Evolutionary conservation across 1,140 invertebrate species (phyloP).

Genomic region (Drosophila fuyamai): DNA sequence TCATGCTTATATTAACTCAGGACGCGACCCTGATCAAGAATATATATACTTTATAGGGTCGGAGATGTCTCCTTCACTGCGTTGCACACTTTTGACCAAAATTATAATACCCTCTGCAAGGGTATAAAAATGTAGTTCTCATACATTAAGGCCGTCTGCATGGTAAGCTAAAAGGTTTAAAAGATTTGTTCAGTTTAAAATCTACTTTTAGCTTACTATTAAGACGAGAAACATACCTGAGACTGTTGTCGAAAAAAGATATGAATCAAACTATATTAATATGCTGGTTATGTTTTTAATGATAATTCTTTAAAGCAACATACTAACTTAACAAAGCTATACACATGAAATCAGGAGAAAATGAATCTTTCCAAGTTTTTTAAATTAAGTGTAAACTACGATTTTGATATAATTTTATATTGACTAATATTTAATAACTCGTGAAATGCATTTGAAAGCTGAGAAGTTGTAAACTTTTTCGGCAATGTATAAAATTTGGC

Average conservation of each 20-base stretch:
- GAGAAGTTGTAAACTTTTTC: slow-evolving; percentile 18
- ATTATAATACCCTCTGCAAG: too few relatives aligned
- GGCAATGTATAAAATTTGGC: slow-evolving; percentile 51
- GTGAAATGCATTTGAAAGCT: slow-evolving; percentile 43
- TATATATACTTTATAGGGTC: too few relatives aligned
- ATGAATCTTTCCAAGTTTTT: not conserved
- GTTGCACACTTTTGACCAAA: too few relatives aligned
- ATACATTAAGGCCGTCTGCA: too few relatives aligned
- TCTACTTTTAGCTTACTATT: too few relatives aligned
- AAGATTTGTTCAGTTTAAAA: too few relatives aligned
- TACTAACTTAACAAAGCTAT: slow-evolving; percentile 5
- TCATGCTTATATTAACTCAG: too few relatives aligned
- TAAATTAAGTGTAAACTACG: slow-evolving; percentile 2
- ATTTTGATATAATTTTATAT: slow-evolving; percentile 15
- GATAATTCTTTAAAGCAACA: not conserved
- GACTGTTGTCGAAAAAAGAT: not conserved
- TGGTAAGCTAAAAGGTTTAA: too few relatives aligned
- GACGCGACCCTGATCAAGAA: too few relatives aligned
- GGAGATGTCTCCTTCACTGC: too few relatives aligned
- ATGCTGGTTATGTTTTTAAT: not conserved
- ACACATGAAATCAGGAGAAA: not conserved
- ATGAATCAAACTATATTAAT: not conserved
- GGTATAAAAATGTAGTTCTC: too few relatives aligned
- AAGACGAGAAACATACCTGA: too few relatives aligned
- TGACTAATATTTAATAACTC: slow-evolving; percentile 30